Conservation (phyloP, 2,797 vertebrate genomes). For the Labroides dimidiatus region DNA sequence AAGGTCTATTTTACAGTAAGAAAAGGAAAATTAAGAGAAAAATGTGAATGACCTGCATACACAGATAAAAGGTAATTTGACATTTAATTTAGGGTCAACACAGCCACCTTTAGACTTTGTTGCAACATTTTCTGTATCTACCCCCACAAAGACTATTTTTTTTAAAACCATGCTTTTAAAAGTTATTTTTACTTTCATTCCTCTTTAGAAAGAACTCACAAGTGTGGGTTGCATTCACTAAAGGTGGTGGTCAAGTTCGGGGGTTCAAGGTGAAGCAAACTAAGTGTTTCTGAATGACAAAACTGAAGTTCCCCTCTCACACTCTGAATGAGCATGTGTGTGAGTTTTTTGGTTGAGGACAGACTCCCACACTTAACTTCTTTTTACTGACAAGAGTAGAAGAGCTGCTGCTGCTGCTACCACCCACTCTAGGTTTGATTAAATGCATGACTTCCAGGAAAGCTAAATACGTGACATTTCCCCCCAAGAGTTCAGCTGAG, state of each 20-base stretch:
- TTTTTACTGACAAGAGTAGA: constrained; percentile 59
- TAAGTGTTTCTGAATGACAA: constrained; percentile 57
- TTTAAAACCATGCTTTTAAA: too few species aligned
- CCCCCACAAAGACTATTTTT: not conserved
- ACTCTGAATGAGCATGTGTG: constrained; percentile 49
- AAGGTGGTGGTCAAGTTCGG: constrained; percentile 12
- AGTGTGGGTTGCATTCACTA: not conserved
- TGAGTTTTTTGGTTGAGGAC: constrained; percentile 28
- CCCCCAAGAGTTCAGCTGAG: constrained; percentile 18
- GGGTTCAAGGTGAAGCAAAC: not conserved
- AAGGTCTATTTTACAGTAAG: too few species aligned
- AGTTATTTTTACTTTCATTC: constrained; percentile 10
- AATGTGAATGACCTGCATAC: too few species aligned
- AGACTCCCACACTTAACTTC: constrained; percentile 53
- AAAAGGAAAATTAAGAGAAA: too few species aligned
- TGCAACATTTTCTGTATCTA: not conserved
- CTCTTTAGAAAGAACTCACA: not conserved
- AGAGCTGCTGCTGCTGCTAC: constrained; percentile 26
- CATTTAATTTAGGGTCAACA: too few species aligned
- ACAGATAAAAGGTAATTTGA: too few species aligned
- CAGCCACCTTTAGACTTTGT: too few species aligned
- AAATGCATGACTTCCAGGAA: constrained; percentile 78
- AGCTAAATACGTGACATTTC: constrained; percentile 31
- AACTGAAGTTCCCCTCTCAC: constrained; percentile 35
- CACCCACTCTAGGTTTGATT: constrained; percentile 42